Evolutionary conservation across 2,797 vertebrate species (phyloP).

Genomic region (Liparis tanakae): DNA sequence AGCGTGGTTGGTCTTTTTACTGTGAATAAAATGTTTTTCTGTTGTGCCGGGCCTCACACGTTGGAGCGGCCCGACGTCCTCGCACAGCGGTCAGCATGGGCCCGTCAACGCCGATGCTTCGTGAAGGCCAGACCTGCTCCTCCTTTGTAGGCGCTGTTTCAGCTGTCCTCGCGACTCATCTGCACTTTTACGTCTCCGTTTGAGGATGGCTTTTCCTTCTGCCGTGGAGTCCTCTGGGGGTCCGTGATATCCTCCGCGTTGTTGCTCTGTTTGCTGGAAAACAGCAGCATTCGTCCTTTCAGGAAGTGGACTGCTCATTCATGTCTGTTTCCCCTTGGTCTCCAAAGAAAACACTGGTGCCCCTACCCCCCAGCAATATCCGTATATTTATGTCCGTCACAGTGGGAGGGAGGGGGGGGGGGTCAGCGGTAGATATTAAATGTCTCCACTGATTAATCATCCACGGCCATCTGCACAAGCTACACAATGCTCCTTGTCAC

Average conservation of each 20-base stretch:
- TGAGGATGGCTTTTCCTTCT: constrained; percentile 78
- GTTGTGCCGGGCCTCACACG: constrained; percentile 39
- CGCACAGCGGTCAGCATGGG: constrained; percentile 47
- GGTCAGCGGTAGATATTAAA: constrained; percentile 67
- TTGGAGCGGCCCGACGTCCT: constrained; percentile 6
- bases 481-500: constrained; percentile 64
- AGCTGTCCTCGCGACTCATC: constrained; percentile 60
- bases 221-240: constrained; percentile 61
- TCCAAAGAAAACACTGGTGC: constrained; percentile 61
- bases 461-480: constrained; percentile 52
- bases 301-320: constrained; percentile 43
- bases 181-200: constrained; percentile 67
- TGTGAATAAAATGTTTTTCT: constrained; percentile 34
- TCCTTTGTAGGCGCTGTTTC: constrained; percentile 47
- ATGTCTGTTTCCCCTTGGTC: constrained; percentile 41
- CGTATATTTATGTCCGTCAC: constrained; percentile 65
- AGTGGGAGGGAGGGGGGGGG: constrained; percentile 10
- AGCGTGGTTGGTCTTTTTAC: constrained; percentile 15
- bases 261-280: constrained; percentile 58
- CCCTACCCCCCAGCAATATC: constrained; percentile 45
- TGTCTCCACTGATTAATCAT: constrained; percentile 62
- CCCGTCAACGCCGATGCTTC: constrained; percentile 47
- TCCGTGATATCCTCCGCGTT: constrained; percentile 57
- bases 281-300: constrained; percentile 54
- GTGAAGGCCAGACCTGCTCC: constrained; percentile 43